These are phyloP conservation scores for Rattus rattus DNA, from an alignment of 2,113 vertebrate genomes.

Conservation along the genomic window DNA sequence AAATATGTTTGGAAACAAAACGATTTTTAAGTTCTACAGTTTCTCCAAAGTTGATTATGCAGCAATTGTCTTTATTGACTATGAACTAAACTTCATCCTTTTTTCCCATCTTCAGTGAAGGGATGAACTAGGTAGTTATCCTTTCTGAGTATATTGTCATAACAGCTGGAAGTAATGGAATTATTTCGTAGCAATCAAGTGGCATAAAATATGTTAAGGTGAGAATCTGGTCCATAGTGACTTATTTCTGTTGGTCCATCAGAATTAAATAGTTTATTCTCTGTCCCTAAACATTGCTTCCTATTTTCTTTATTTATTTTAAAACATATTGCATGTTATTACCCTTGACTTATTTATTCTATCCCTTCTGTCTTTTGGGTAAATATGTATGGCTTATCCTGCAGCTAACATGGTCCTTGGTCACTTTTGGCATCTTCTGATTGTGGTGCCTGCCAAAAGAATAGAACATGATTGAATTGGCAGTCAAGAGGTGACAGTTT, in stretches of 20 bases:
- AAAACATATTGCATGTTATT: slow-evolving; percentile 10
- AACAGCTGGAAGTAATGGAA: not conserved
- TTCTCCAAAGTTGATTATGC: slow-evolving; percentile 29
- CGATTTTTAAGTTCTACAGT: not conserved
- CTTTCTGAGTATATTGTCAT: not conserved
- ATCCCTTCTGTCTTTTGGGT: not conserved
- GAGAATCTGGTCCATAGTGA: not conserved
- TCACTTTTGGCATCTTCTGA: slow-evolving; percentile 2
- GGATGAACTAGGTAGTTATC: not conserved
- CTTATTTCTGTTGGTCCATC: not conserved
- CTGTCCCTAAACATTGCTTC: not conserved
- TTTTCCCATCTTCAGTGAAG: not conserved
- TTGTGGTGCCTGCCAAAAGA: not conserved
- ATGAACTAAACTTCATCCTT: slow-evolving; percentile 62
- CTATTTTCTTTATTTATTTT: slow-evolving; percentile 34
- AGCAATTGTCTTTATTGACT: slow-evolving; percentile 6
- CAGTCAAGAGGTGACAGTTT: not conserved
- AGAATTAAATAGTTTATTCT: not conserved
- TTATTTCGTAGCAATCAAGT: slow-evolving; percentile 19
- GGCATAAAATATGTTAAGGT: not conserved
- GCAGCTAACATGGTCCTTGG: not conserved
- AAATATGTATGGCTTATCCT: not conserved
- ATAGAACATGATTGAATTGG: slow-evolving; percentile 38
- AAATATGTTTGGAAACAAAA: not conserved
- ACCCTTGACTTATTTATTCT: not conserved